phyloP scores from a whole-genome alignment of 2,113 vertebrate genomes.

The Acrocephalus kingi region DNA sequence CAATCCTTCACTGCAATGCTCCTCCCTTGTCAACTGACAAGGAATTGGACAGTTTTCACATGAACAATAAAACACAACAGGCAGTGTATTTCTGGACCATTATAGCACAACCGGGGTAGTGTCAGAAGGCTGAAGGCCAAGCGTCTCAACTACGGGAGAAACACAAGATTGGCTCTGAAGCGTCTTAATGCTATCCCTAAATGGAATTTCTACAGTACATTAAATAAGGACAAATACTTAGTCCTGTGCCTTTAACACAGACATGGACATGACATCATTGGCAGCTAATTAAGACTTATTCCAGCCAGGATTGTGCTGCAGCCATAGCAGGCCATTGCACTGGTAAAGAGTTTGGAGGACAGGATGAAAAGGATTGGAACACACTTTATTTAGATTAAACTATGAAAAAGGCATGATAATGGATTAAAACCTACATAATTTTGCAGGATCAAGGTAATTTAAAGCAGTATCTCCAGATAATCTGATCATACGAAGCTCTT shows the following conservation, averaged over 20 bases:
- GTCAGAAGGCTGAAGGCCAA: slow-evolving; percentile 75
- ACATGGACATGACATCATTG: slow-evolving; percentile 74
- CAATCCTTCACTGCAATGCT: slow-evolving; percentile 55
- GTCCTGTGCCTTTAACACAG: slow-evolving; percentile 73
- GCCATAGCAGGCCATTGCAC: neutral
- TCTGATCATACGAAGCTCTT: neutral
- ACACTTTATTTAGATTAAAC: neutral
- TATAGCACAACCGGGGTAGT: slow-evolving; percentile 67
- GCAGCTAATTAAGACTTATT: slow-evolving; percentile 74
- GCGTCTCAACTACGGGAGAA: slow-evolving; percentile 59
- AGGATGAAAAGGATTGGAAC: neutral
- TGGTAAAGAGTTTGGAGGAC: slow-evolving; percentile 11
- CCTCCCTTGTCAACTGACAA: slow-evolving; percentile 71
- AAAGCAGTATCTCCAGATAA: neutral
- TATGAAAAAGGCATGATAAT: neutral
- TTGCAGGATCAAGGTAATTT: neutral
- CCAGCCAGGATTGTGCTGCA: slow-evolving; percentile 67
- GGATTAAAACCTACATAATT: neutral
- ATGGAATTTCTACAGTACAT: slow-evolving; percentile 76
- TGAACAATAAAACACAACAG: slow-evolving; percentile 75
- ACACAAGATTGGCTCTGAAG: slow-evolving; percentile 71
- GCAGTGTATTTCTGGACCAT: slow-evolving; percentile 68
- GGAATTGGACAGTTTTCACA: slow-evolving; percentile 66
- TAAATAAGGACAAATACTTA: slow-evolving; percentile 73
- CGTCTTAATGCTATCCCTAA: slow-evolving; percentile 69